A percentile compares a stretch with the other conserved stretches of the same genome.
Conservation (phyloP, 37 sponge, comb jelly and placozoan species). For the Halichondria panicea region DNA sequence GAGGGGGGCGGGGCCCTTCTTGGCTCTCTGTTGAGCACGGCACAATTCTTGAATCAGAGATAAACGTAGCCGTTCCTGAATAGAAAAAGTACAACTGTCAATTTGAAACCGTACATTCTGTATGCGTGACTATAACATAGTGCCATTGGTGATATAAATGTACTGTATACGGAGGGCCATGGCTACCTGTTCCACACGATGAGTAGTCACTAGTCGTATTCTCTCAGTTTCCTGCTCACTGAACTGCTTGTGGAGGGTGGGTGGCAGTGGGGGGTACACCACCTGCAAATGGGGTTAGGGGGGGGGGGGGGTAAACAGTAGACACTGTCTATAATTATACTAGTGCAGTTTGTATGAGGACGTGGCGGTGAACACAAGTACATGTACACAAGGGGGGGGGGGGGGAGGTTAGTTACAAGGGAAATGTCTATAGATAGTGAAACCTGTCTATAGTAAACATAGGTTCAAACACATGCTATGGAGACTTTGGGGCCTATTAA, state of each 20-base stretch:
- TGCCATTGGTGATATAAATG: not conserved
- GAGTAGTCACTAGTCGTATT: constrained; percentile 29
- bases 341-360: no score
- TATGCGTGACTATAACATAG: not conserved
- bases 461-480: no score
- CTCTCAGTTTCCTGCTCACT: constrained; percentile 58
- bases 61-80: constrained; percentile 61
- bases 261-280: constrained; percentile 35
- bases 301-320: no score
- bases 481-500: no score
- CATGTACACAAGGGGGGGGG: not conserved
- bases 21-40: constrained; percentile 55
- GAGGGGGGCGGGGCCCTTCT: constrained; percentile 14
- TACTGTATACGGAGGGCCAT: not conserved
- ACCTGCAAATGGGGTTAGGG: no score
- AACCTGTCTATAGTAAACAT: no score
- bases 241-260: constrained; percentile 41
- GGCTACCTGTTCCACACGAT: constrained; percentile 43
- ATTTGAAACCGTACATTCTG: no score
- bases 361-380: not conserved
- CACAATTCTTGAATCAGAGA: constrained; percentile 61
- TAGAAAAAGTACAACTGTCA: no score
- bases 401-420: not conserved
- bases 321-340: no score
- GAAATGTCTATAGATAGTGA: no score